Percentiles rank a stretch among this genome's conserved stretches.
Evolutionary conservation across 2,888 invertebrate species (phyloP).

Genomic region (Drosophila mimica): DNA sequence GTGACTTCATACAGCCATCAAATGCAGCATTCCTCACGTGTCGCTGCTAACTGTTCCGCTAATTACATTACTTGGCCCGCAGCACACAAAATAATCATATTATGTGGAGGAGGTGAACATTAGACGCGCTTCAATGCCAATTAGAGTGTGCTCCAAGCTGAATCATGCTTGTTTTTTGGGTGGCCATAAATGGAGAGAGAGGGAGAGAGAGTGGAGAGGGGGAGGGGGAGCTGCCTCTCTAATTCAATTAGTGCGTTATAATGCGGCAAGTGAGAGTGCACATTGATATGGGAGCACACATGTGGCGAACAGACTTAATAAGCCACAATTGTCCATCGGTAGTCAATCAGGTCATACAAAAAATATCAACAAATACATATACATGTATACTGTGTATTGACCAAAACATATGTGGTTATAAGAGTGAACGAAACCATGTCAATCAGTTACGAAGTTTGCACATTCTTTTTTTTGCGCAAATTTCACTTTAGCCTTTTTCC

Average conservation of each 20-base stretch:
- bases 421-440: slow-evolving; percentile 15
- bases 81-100: slow-evolving; percentile 68
- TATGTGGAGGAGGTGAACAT: slow-evolving; percentile 54
- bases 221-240: slow-evolving; percentile 4
- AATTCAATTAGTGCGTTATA: slow-evolving; percentile 60
- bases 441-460: slow-evolving; percentile 31
- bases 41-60: slow-evolving; percentile 47
- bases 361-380: slow-evolving; percentile 10
- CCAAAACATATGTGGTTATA: slow-evolving; percentile 5
- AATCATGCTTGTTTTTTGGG: slow-evolving; percentile 40
- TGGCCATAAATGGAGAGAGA: slow-evolving; percentile 16
- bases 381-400: slow-evolving; percentile 13
- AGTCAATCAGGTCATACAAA: slow-evolving; percentile 57
- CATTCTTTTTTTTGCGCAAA: slow-evolving; percentile 23
- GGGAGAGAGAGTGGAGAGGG: background rate
- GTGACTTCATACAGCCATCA: slow-evolving; percentile 31
- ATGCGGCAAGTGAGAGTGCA: slow-evolving; percentile 47
- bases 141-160: slow-evolving; percentile 51
- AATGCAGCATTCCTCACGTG: slow-evolving; percentile 44
- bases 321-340: slow-evolving; percentile 34
- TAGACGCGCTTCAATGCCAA: slow-evolving; percentile 74
- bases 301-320: slow-evolving; percentile 3
- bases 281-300: slow-evolving; percentile 2
- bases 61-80: slow-evolving; percentile 59
- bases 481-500: slow-evolving; percentile 41